Evolutionary conservation across 1,140 invertebrate genomes (phyloP).

Genomic region (Diachasmimorpha longicaudata): DNA sequence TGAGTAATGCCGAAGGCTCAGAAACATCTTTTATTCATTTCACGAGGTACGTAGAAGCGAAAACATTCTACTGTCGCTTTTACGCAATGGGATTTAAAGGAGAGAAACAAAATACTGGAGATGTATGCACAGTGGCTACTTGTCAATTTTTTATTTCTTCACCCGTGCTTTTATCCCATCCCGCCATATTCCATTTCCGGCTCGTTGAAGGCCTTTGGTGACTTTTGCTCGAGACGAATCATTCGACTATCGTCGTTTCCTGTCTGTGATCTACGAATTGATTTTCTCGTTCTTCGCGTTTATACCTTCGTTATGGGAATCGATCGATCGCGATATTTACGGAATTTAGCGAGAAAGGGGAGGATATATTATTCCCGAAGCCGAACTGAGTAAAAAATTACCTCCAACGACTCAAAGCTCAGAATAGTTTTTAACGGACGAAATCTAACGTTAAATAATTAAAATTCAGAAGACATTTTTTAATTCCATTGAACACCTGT

Average conservation of each 20-base stretch:
- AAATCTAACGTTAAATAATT: no score
- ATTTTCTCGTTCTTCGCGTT: neutral
- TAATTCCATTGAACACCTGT: no score
- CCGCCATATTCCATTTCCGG: neutral
- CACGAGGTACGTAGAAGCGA: neutral
- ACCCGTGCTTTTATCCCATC: neutral
- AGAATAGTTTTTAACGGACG: no score
- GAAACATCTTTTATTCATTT: conserved; percentile 6
- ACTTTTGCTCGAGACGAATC: neutral
- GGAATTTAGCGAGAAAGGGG: no score
- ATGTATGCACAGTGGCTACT: conserved; percentile 3
- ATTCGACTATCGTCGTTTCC: neutral
- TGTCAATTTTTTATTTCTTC: neutral
- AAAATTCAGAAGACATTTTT: no score
- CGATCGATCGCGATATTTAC: no score
- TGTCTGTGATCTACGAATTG: neutral
- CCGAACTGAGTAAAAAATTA: no score
- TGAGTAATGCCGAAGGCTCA: neutral
- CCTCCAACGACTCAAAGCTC: no score
- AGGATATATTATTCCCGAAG: no score
- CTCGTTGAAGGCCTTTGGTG: neutral
- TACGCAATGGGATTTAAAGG: neutral
- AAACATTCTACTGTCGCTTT: conserved; percentile 7
- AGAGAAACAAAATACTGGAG: neutral
- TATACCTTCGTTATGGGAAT: neutral